Conservation (phyloP, 2,797 vertebrate genomes). For the Rhinophrynus dorsalis region DNA sequence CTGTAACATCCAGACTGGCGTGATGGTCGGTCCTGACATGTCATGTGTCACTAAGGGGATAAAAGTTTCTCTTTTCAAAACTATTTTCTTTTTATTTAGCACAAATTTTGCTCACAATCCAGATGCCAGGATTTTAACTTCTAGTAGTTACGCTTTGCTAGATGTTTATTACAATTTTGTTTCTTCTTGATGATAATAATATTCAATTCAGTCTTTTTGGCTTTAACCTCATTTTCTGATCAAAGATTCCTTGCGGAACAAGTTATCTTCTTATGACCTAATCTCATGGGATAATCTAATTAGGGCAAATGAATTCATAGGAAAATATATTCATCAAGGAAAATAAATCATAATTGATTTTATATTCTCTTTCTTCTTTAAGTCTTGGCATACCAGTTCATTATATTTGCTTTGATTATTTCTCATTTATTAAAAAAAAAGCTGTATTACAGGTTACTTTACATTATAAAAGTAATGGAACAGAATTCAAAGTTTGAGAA, state of each 20-base stretch:
- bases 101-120: too few species aligned
- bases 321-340: constrained; percentile 45
- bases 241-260: constrained; percentile 33
- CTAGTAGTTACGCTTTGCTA: too few species aligned
- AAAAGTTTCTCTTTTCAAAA: too few species aligned
- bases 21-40: too few species aligned
- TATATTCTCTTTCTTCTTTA: constrained; percentile 43
- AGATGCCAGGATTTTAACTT: too few species aligned
- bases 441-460: not conserved
- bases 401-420: constrained; percentile 33
- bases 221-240: constrained; percentile 37
- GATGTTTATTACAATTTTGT: not conserved
- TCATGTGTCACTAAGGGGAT: too few species aligned
- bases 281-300: constrained; percentile 45
- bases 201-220: constrained; percentile 33
- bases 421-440: constrained; percentile 13
- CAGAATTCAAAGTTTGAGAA: too few species aligned
- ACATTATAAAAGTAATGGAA: not conserved
- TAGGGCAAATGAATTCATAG: constrained; percentile 41
- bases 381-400: constrained; percentile 6
- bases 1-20: too few species aligned
- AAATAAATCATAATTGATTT: constrained; percentile 42
- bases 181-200: constrained; percentile 22
- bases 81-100: too few species aligned
- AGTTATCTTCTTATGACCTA: constrained; percentile 35